Base-by-base conservation (phyloP, 2,797 vertebrate species). In the Microctenopoma stevenorrisi region DNA sequence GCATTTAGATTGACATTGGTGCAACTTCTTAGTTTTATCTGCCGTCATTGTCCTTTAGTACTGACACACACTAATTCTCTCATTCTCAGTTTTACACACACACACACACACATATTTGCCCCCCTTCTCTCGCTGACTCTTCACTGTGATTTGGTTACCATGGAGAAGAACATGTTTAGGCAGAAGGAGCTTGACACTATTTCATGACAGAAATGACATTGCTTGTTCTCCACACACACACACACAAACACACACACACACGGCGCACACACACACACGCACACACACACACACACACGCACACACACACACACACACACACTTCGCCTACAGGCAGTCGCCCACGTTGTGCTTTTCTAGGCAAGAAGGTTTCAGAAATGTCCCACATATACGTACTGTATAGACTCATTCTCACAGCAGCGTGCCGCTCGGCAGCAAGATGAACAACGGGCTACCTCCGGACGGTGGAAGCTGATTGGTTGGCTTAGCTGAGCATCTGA, bases 81-180 rank as follows among this genome's bases (percentile, higher is more conserved):
- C 30, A 61, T 40, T 37, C 18, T 52, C 57, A 50, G 22, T 47
- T 47, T 47, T 22, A 55, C 28, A 38, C 46, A 49, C 43, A 62
- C 18, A 38, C 58, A 49, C 25, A 55, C 30, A 22, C 46, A 14
- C 37, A n/a, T 54, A 22, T 54, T 52, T 68, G 44, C 56, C 56
- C 61, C 52, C 0, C 63, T 78, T 43, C 69, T 64, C 61, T 67
- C 67, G 35, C 55, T 57, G 10, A 22, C 68, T 49, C 38, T 13
- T 56, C 56, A 68, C 44, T 16, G 40, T 74, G 68, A 63, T 86
- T 81, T 69, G 71, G 91, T 93, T 92, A 78, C 92, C 90, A 91
- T 93, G 91, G 91, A 86, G 82, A 92, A 79, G 62, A 72, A 76
- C 69, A 74, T 84, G 87, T 85, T 76, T 89, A 74, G 75, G 76